Evolutionary conservation across 2,797 vertebrate species (phyloP).

Genomic region (Knipowitschia caucasica): DNA sequence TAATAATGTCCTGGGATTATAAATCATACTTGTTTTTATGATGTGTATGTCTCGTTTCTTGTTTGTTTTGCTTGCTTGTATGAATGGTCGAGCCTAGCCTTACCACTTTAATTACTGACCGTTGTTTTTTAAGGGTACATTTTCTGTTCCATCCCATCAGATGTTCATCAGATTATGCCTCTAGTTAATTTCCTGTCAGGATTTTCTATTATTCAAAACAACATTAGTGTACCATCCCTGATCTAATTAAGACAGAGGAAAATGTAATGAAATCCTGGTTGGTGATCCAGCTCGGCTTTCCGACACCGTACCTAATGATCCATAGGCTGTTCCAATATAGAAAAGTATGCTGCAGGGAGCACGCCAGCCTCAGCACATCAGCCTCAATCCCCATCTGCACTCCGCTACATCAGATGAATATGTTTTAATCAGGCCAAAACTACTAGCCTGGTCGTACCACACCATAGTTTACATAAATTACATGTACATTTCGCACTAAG

Average conservation of each 20-base stretch:
- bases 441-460: too few relatives aligned
- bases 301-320: slow-evolving; percentile 58
- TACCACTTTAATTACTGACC: slow-evolving; percentile 1
- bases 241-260: slow-evolving; percentile 64
- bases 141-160: slow-evolving; percentile 32
- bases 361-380: slow-evolving; percentile 40
- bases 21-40: too few relatives aligned
- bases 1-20: too few relatives aligned
- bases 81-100: too few relatives aligned
- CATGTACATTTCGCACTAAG: too few relatives aligned
- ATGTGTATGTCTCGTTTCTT: too few relatives aligned
- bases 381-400: slow-evolving; percentile 35
- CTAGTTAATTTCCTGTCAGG: slow-evolving; percentile 45
- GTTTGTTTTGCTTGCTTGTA: too few relatives aligned
- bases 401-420: slow-evolving; percentile 57
- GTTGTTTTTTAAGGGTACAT: slow-evolving; percentile 18
- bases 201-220: slow-evolving; percentile 56
- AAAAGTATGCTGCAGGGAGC: slow-evolving; percentile 35
- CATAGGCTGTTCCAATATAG: slow-evolving; percentile 46
- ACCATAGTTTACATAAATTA: too few relatives aligned
- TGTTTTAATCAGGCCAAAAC: slow-evolving; percentile 62
- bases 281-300: slow-evolving; percentile 43
- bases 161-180: slow-evolving; percentile 41
- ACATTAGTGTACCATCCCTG: slow-evolving; percentile 44
- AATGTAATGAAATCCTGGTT: slow-evolving; percentile 62